These are phyloP conservation scores for Charadrius vociferus DNA, from an alignment of 2,113 vertebrate species.

Conservation along the genomic window DNA sequence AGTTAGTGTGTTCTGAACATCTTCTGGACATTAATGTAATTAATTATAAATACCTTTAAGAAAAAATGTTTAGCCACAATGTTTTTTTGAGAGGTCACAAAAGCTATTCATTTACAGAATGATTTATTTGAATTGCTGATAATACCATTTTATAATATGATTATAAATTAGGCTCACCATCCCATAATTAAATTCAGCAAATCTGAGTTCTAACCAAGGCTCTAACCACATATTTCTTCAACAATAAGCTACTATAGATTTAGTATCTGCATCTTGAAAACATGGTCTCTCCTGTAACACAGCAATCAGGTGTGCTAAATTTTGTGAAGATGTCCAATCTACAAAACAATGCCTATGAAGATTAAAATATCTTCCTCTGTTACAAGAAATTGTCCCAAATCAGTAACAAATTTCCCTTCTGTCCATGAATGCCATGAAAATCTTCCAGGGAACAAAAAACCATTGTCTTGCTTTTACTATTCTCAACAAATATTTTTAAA, in stretches of 20 bases:
- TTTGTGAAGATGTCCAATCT: not conserved
- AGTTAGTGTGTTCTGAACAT: not conserved
- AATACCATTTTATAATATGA: not conserved
- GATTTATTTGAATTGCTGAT: slow-evolving; percentile 32
- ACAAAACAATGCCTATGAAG: not conserved
- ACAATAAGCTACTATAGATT: not conserved
- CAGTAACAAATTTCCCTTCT: not conserved
- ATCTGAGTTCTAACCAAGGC: not conserved
- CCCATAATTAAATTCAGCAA: not conserved
- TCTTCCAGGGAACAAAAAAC: not conserved
- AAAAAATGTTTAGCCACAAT: not conserved
- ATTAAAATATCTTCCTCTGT: not conserved
- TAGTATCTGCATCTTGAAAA: not conserved
- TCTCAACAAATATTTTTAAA: not conserved
- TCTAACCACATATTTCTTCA: not conserved
- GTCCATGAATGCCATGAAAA: not conserved
- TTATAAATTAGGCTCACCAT: not conserved
- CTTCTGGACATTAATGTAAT: not conserved
- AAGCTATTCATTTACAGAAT: not conserved
- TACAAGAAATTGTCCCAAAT: not conserved
- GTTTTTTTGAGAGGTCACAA: slow-evolving; percentile 3
- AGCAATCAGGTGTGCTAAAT: not conserved
- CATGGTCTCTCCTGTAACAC: not conserved
- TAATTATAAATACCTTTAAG: not conserved
- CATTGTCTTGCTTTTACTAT: not conserved